A percentile compares a stretch with the other conserved stretches of the same genome.
phyloP scores from a whole-genome alignment of 2,113 vertebrate species.

The Notothenia rossii region DNA sequence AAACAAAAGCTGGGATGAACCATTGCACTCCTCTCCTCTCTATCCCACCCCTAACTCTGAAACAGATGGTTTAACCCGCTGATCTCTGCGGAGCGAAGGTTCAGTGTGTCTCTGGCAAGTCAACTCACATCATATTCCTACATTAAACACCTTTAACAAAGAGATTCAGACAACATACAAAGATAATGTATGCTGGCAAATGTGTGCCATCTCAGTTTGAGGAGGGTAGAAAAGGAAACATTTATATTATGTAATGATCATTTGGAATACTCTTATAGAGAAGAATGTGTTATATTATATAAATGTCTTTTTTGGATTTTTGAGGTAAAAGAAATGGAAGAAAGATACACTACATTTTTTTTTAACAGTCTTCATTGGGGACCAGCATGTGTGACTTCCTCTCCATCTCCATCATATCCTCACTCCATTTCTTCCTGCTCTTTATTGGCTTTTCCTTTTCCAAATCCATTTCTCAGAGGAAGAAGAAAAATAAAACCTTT shows the following conservation, averaged over 20 bases:
- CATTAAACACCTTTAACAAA: constrained; percentile 24
- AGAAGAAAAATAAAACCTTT: too few species aligned
- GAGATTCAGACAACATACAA: neutral
- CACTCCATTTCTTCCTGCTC: neutral
- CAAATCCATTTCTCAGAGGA: too few species aligned
- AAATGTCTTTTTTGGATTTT: constrained; percentile 2
- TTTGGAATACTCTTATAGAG: constrained; percentile 4
- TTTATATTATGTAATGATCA: neutral
- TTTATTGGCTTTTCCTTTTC: neutral
- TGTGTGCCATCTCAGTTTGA: neutral
- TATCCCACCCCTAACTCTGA: constrained; percentile 48
- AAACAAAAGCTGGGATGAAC: constrained; percentile 80
- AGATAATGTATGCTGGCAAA: neutral
- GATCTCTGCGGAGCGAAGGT: constrained; percentile 57
- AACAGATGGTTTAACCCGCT: constrained; percentile 74
- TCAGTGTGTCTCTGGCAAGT: constrained; percentile 55
- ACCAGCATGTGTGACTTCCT: constrained; percentile 11
- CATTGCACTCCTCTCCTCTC: constrained; percentile 51
- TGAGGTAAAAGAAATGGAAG: neutral
- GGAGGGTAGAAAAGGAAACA: too few species aligned
- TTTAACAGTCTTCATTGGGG: neutral
- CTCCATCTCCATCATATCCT: neutral
- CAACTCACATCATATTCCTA: constrained; percentile 42
- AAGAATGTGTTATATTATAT: neutral
- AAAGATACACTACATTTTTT: neutral